These are phyloP conservation scores for Phaenicophaeus curvirostris DNA, from an alignment of 2,797 vertebrate genomes.

Conservation along the genomic window DNA sequence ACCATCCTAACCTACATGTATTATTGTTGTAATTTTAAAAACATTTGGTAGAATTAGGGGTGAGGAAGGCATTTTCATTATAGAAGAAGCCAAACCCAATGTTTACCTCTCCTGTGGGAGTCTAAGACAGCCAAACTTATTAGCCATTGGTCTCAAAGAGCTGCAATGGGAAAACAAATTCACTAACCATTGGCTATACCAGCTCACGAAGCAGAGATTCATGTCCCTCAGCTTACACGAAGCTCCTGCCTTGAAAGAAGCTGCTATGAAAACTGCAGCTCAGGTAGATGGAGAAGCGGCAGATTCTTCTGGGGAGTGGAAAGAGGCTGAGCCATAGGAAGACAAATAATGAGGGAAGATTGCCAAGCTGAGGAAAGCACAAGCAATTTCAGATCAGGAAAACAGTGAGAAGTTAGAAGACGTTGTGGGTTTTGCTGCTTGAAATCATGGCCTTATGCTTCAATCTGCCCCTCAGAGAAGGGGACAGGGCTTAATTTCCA, in stretches of 20 bases:
- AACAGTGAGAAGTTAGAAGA: neutral
- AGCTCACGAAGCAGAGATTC: neutral
- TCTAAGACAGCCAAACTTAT: neutral
- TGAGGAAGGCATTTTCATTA: neutral
- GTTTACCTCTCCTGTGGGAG: neutral
- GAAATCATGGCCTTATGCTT: neutral
- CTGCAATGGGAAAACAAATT: neutral
- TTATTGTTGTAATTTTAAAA: neutral
- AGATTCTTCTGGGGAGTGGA: neutral
- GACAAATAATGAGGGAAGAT: neutral
- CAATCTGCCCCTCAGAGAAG: neutral
- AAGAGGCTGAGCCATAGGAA: neutral
- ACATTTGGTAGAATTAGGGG: accelerated
- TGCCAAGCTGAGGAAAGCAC: neutral
- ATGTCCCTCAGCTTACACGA: accelerated
- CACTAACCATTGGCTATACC: neutral
- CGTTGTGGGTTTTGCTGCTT: neutral
- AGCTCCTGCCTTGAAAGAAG: neutral
- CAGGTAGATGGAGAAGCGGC: neutral
- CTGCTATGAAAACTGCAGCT: neutral
- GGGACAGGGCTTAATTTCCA: neutral
- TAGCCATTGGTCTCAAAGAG: neutral
- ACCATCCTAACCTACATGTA: neutral
- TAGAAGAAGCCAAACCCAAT: neutral
- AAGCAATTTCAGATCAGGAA: neutral